These are phyloP conservation scores for Arion vulgaris DNA, from an alignment of 1,140 invertebrate species.

Conservation along the genomic window DNA sequence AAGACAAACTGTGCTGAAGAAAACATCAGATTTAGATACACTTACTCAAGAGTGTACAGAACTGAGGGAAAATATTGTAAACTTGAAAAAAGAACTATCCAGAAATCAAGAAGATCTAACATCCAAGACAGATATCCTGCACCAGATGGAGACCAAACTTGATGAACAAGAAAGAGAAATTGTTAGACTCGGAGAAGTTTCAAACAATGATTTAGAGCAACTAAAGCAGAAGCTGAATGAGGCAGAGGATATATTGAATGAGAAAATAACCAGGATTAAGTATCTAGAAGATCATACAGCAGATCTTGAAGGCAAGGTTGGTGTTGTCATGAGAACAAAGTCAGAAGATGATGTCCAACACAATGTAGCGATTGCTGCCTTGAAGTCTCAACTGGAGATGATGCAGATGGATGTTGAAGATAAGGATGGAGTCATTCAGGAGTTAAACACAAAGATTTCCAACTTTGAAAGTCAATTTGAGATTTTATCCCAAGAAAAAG, in stretches of 20 bases:
- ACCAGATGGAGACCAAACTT: background rate
- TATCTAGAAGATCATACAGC: background rate
- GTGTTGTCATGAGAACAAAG: background rate
- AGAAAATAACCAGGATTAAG: background rate
- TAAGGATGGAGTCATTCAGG: background rate
- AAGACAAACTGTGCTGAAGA: background rate
- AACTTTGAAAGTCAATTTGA: background rate
- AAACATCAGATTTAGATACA: background rate
- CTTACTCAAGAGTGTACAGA: background rate
- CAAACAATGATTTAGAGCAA: background rate
- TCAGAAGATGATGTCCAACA: background rate
- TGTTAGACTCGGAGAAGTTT: background rate
- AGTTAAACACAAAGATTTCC: background rate
- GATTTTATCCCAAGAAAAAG: background rate
- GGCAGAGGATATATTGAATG: background rate
- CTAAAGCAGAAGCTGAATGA: background rate
- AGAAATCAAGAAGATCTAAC: background rate
- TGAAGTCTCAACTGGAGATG: slow-evolving; percentile 26
- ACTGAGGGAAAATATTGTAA: background rate
- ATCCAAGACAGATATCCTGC: background rate
- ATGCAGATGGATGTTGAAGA: slow-evolving; percentile 32
- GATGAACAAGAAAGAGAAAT: background rate
- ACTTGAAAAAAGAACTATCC: background rate
- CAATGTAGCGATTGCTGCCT: background rate
- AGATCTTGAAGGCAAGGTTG: background rate